Conservation (phyloP, 2,888 invertebrate genomes). For the Xylophagus ater region DNA sequence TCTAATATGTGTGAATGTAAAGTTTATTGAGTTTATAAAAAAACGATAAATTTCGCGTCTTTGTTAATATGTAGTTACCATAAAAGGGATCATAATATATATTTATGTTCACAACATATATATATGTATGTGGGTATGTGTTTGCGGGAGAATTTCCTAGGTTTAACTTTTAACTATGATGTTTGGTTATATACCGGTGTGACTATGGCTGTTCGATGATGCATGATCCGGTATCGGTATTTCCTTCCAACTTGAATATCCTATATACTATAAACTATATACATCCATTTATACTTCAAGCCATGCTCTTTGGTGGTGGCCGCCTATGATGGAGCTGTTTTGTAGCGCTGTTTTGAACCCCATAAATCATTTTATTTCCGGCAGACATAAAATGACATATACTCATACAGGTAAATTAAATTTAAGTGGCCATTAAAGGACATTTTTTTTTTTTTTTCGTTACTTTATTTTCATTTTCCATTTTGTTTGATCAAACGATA, state of each 20-base stretch:
- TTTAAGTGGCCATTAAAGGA: constrained; percentile 15
- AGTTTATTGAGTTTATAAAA: constrained; percentile 11
- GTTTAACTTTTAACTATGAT: neutral
- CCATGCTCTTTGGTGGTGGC: neutral
- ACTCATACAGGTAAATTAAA: constrained; percentile 14
- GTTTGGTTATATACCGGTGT: neutral
- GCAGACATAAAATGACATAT: constrained; percentile 10
- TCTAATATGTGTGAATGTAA: neutral
- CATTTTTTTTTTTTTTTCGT: no score
- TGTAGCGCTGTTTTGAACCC: constrained; percentile 8
- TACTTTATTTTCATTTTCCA: no score
- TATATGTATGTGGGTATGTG: neutral
- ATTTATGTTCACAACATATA: neutral
- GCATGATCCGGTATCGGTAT: neutral
- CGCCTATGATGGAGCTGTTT: constrained; percentile 7
- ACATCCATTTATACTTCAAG: neutral
- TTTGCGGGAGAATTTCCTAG: neutral
- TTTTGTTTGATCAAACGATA: no score
- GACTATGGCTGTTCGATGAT: constrained; percentile 8
- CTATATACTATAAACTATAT: neutral
- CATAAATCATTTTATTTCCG: constrained; percentile 15
- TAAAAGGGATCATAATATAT: constrained; percentile 4
- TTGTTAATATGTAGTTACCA: constrained; percentile 12
- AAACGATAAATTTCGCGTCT: constrained; percentile 11
- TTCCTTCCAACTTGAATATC: constrained; percentile 4